Conservation (phyloP, 1,140 invertebrate species). For the Drosophila obscura region DNA sequence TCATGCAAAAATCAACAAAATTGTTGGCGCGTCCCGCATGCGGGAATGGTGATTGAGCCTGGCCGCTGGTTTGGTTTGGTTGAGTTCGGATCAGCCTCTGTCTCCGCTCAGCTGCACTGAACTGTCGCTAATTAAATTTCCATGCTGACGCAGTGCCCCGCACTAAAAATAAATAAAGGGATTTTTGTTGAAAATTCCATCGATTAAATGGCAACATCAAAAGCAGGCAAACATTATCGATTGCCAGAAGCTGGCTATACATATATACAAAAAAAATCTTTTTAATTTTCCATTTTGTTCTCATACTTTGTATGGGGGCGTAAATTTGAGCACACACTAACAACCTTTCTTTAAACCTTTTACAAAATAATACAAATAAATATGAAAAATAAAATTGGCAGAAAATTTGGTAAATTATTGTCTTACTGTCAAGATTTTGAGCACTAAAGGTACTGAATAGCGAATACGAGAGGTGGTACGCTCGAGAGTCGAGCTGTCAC, state of each 20-base stretch:
- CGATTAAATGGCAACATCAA: constrained; percentile 10
- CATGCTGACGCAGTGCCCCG: constrained; percentile 66
- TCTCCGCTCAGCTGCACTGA: constrained; percentile 54
- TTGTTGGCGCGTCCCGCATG: neutral
- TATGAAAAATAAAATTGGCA: no score
- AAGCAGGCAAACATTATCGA: constrained; percentile 36
- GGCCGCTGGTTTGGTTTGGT: constrained; percentile 1
- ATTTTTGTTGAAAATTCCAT: constrained; percentile 52
- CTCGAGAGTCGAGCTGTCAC: no score
- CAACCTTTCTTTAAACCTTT: no score
- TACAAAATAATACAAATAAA: no score
- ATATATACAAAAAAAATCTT: constrained; percentile 37
- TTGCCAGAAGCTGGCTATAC: constrained; percentile 27
- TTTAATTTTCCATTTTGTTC: constrained; percentile 19
- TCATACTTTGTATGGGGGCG: constrained; percentile 26
- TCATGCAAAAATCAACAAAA: constrained; percentile 66
- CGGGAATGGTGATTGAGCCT: constrained; percentile 16
- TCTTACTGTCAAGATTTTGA: no score
- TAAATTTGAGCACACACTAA: constrained; percentile 2
- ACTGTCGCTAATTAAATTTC: constrained; percentile 78
- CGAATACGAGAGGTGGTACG: no score
- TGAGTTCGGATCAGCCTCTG: neutral
- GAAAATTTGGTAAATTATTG: no score
- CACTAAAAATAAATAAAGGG: constrained; percentile 76
- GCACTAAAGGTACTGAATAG: no score